These are phyloP conservation scores for Denticeps clupeoides DNA, from an alignment of 2,797 vertebrate species.

Conservation along the genomic window DNA sequence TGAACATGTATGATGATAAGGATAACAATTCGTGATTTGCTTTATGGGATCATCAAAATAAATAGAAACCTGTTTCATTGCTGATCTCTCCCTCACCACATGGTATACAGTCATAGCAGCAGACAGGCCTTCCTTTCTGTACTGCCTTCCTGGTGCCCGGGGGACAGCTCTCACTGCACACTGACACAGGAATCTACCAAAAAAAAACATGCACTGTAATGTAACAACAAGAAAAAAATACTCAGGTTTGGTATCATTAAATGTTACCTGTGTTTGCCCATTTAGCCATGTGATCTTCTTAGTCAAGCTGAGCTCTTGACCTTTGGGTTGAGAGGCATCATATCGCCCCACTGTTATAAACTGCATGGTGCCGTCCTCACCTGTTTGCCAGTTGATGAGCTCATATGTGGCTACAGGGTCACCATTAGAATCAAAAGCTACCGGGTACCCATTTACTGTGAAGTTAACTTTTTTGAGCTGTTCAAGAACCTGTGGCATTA, in stretches of 20 bases:
- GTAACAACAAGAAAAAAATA: background rate
- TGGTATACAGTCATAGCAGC: conserved; percentile 49
- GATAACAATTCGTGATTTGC: too few species aligned
- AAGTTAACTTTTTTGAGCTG: conserved; percentile 46
- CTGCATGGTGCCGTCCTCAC: conserved; percentile 24
- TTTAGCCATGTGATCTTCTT: conserved; percentile 41
- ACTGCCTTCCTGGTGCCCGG: conserved; percentile 48
- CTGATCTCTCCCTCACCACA: conserved; percentile 54
- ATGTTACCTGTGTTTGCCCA: conserved; percentile 28
- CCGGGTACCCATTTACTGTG: conserved; percentile 41
- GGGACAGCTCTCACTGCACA: conserved; percentile 47
- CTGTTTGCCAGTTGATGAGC: conserved; percentile 55
- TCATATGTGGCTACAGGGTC: conserved; percentile 55
- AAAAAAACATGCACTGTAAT: background rate
- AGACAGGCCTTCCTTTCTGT: conserved; percentile 47
- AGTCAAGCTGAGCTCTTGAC: conserved; percentile 39
- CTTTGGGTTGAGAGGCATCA: conserved; percentile 38
- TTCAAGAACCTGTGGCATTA: conserved; percentile 34
- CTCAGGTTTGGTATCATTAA: background rate
- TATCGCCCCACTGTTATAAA: conserved; percentile 50
- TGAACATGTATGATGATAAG: too few species aligned
- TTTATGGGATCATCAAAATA: too few species aligned
- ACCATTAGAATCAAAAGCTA: conserved; percentile 57
- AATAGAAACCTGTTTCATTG: conserved; percentile 38
- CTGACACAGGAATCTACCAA: conserved; percentile 45